Evolutionary conservation across 2,797 vertebrate species (phyloP).

Genomic region (Gambelia wislizenii): DNA sequence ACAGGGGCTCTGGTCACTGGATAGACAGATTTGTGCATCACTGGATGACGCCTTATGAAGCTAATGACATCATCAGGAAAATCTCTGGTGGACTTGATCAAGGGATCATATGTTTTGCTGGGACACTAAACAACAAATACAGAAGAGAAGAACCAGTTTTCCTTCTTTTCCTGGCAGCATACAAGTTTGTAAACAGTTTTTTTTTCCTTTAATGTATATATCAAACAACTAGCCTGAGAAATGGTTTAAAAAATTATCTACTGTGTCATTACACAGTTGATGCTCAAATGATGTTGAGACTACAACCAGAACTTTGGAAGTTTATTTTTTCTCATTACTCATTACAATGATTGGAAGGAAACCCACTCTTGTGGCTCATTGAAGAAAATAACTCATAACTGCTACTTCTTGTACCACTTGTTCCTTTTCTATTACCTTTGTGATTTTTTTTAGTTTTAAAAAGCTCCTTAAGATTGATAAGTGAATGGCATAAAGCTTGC

Average conservation of each 20-base stretch:
- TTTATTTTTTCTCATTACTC: too few species aligned
- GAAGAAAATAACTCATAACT: too few species aligned
- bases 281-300: too few species aligned
- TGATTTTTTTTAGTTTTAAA: too few species aligned
- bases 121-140: slow-evolving; percentile 85
- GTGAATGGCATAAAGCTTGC: too few species aligned
- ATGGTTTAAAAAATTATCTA: not conserved
- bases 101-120: slow-evolving; percentile 93
- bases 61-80: slow-evolving; percentile 96
- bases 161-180: not conserved
- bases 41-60: slow-evolving; percentile 91
- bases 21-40: slow-evolving; percentile 89
- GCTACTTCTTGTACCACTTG: too few species aligned
- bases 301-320: too few species aligned
- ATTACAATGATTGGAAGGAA: too few species aligned
- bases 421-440: too few species aligned
- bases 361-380: too few species aligned
- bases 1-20: slow-evolving; percentile 87
- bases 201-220: not conserved
- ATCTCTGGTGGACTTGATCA: slow-evolving; percentile 95
- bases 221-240: not conserved
- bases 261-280: too few species aligned
- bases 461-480: too few species aligned
- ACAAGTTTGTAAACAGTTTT: not conserved
- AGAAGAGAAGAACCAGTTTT: not conserved